Conservation (phyloP, 2,113 vertebrate genomes). For the Rana temporaria region DNA sequence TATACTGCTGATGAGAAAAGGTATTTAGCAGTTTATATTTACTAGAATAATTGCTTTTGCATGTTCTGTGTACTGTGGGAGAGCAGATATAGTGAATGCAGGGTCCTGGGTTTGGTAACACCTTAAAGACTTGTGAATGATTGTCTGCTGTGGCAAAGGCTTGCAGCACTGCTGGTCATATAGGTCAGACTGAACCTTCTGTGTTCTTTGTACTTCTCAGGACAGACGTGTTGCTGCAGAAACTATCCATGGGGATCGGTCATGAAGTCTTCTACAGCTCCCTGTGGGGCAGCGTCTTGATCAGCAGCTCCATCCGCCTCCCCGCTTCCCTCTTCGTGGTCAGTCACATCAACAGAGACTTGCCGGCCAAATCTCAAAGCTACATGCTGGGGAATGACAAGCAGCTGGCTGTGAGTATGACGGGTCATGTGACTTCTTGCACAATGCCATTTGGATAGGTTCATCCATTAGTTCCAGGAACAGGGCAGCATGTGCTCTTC, state of each 20-base stretch:
- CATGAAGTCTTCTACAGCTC: slow-evolving; percentile 87
- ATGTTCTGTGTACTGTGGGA: no score
- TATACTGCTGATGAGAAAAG: no score
- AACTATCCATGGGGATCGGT: slow-evolving; percentile 86
- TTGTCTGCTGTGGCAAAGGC: no score
- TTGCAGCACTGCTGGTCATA: neutral
- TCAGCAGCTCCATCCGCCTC: slow-evolving; percentile 83
- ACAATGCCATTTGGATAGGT: neutral
- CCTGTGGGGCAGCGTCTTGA: slow-evolving; percentile 88
- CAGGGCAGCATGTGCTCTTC: no score
- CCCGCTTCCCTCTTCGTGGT: slow-evolving; percentile 91
- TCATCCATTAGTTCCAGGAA: no score
- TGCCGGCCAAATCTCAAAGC: slow-evolving; percentile 76
- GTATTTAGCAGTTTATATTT: no score
- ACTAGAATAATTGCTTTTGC: no score
- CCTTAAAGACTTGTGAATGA: no score
- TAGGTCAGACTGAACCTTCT: neutral
- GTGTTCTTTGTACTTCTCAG: slow-evolving; percentile 64
- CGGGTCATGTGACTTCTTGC: neutral
- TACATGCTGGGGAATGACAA: slow-evolving; percentile 87
- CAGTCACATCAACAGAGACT: slow-evolving; percentile 83
- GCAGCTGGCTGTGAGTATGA: slow-evolving; percentile 79
- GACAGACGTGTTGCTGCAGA: slow-evolving; percentile 87
- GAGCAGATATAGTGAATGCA: no score
- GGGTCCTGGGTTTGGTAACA: no score